Percentiles rank a stretch among this genome's conserved stretches.
Conservation (phyloP, 1,140 invertebrate genomes). For the Drosophila ficusphila region DNA sequence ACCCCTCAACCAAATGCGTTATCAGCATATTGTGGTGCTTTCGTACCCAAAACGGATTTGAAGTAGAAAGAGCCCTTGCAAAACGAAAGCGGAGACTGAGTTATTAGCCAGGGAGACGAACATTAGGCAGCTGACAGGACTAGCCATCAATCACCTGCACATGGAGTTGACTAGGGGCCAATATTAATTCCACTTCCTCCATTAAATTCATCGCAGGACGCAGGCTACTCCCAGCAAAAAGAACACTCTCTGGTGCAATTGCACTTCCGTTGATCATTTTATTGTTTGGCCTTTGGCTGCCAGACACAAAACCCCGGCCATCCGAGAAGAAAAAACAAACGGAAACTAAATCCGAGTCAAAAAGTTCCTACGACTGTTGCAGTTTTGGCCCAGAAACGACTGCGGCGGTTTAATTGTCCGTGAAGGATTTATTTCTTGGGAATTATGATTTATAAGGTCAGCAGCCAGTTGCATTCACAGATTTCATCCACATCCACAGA, state of each 20-base stretch:
- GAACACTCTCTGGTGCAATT: neutral
- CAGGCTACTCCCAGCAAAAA: neutral
- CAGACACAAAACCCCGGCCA: conserved; percentile 30
- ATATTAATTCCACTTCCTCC: conserved; percentile 21
- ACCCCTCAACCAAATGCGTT: conserved; percentile 11
- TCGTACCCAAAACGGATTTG: conserved; percentile 1
- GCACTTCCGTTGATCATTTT: conserved; percentile 36
- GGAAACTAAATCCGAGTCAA: conserved; percentile 31
- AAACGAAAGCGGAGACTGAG: conserved; percentile 1
- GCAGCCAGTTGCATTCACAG: conserved; percentile 51
- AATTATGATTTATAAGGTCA: conserved; percentile 80
- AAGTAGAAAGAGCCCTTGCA: neutral
- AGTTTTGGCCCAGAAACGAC: conserved; percentile 51
- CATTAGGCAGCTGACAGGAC: conserved; percentile 9
- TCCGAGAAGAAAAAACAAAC: conserved; percentile 13
- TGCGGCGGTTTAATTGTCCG: conserved; percentile 72
- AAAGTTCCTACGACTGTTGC: conserved; percentile 55
- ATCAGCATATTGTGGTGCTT: conserved; percentile 27
- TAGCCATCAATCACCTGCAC: conserved; percentile 28
- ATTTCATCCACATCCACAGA: conserved; percentile 13
- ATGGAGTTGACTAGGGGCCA: conserved; percentile 10
- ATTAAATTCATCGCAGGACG: conserved; percentile 5
- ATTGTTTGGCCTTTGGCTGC: conserved; percentile 34
- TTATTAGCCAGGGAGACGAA: neutral
- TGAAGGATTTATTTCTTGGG: conserved; percentile 80